A percentile compares a stretch with the other conserved stretches of the same genome.
These are phyloP conservation scores for Vanessa atalanta DNA, from an alignment of 1,140 invertebrate genomes.

Conservation along the genomic window DNA sequence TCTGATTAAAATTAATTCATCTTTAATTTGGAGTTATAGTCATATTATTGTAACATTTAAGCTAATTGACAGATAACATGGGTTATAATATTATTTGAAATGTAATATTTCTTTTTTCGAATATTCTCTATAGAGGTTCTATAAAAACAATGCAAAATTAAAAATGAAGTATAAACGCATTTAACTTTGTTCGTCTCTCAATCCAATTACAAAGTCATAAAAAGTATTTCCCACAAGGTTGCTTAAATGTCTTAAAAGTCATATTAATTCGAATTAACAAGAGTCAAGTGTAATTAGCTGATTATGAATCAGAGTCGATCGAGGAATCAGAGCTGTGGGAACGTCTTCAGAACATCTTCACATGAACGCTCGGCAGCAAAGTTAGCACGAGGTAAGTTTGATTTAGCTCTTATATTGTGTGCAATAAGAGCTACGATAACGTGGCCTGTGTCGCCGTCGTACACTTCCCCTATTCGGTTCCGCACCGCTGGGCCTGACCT, in stretches of 20 bases:
- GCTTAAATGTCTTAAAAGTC: slow-evolving; percentile 27
- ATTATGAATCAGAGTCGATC: slow-evolving; percentile 75
- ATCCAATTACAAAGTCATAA: not conserved
- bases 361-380: slow-evolving; percentile 49
- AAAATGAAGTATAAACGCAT: not conserved
- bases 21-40: too few relatives aligned
- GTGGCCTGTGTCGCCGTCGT: not conserved
- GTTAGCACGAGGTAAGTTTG: not conserved
- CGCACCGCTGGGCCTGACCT: slow-evolving; percentile 68
- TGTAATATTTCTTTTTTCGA: not conserved
- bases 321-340: slow-evolving; percentile 76
- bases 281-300: slow-evolving; percentile 70
- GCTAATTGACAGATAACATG: too few relatives aligned
- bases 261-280: slow-evolving; percentile 61
- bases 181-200: not conserved
- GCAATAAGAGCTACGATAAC: slow-evolving; percentile 9
- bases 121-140: not conserved
- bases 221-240: slow-evolving; percentile 25
- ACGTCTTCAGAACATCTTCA: slow-evolving; percentile 79
- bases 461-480: slow-evolving; percentile 59
- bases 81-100: not conserved
- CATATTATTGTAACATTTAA: too few relatives aligned
- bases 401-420: slow-evolving; percentile 14
- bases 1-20: too few relatives aligned
- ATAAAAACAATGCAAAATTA: slow-evolving; percentile 3